Evolutionary conservation across 53 echinoderm and acorn worm species (phyloP), one percentile per base, ranked within the genome.

Genomic region (Stichopus horrens): DNA sequence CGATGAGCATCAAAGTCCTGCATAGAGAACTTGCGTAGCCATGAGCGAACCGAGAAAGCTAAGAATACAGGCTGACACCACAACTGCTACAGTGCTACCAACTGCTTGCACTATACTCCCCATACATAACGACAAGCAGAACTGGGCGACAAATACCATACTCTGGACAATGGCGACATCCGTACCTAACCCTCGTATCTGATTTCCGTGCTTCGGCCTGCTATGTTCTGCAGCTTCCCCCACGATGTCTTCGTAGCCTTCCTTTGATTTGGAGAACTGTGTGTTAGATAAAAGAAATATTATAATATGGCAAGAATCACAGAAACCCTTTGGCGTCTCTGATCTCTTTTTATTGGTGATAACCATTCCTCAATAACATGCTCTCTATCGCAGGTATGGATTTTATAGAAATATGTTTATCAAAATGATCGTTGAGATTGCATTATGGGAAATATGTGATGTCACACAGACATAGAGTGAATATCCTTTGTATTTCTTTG

Each of bases 101-200:
- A 93, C 87, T 5, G 94, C 95, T 21, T 97, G 95, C n/a, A 97
- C 95, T 9, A 97, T 91, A 77, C 92, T 92, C 16, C 98, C 98
- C 98, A 97, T 95, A 68, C 98, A 94, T 8, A 94, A 79, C 18
- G 98, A 97, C 22, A 95, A 86, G 57, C 90, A 37, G 76, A 97
- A 94, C 86, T 97, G 98, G 7, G 95, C 98, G 5, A 95, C 86
- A 88, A 97, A 97, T 7, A 97, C 98, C 98, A 97, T 97, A 76
- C 98, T 95, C 88, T 97, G 98, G 6, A 97, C 86, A 22, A 97
- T 87, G 7, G 98, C 90, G 9, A 97, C 92, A 55, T 97, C 98
- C 14, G 98, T 97, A 54, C 98, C 98, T 4, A 97, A 91, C 37
- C 98, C 98, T n/a, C 98, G 91, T 23, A 97, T 89, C 55, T 86